phyloP scores from a whole-genome alignment of 2,888 invertebrate genomes.

The Nomada hirtipes region DNA sequence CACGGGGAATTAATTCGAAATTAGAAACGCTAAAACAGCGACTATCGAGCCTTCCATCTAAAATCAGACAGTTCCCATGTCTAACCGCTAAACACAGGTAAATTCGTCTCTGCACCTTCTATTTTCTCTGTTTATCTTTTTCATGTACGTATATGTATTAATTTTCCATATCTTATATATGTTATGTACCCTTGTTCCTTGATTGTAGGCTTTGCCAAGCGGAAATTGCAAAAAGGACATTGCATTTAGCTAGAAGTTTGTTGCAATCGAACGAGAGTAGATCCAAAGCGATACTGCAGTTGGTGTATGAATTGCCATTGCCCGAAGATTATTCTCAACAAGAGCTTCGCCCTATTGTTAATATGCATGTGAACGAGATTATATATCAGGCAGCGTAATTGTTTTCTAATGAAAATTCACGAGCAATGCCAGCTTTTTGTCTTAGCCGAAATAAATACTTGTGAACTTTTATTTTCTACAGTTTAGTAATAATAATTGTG shows the following conservation, averaged over 20 bases:
- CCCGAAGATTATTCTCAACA: slow-evolving; percentile 87
- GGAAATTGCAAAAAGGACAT: slow-evolving; percentile 86
- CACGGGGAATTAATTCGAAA: slow-evolving; percentile 81
- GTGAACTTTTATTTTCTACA: slow-evolving; percentile 22
- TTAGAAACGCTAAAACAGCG: slow-evolving; percentile 85
- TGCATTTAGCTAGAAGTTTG: slow-evolving; percentile 85
- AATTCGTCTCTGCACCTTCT: not conserved
- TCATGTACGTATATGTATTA: too few species aligned
- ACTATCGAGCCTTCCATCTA: slow-evolving; percentile 85
- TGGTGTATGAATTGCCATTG: slow-evolving; percentile 86
- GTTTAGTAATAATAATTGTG: not conserved
- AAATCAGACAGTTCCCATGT: slow-evolving; percentile 85
- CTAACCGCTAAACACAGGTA: slow-evolving; percentile 86
- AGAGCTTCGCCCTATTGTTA: slow-evolving; percentile 82
- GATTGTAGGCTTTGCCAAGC: slow-evolving; percentile 85
- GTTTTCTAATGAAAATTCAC: not conserved
- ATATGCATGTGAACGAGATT: slow-evolving; percentile 73
- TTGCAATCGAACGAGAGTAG: slow-evolving; percentile 79
- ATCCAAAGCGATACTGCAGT: slow-evolving; percentile 82
- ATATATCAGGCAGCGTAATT: slow-evolving; percentile 49
- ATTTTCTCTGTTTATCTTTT: too few species aligned
- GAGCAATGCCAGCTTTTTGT: not conserved
- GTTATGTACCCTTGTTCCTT: not conserved
- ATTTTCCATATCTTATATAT: not conserved
- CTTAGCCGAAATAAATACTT: slow-evolving; percentile 3